These are phyloP conservation scores for Phodopus roborovskii DNA, from an alignment of 2,113 vertebrate species.

Conservation along the genomic window DNA sequence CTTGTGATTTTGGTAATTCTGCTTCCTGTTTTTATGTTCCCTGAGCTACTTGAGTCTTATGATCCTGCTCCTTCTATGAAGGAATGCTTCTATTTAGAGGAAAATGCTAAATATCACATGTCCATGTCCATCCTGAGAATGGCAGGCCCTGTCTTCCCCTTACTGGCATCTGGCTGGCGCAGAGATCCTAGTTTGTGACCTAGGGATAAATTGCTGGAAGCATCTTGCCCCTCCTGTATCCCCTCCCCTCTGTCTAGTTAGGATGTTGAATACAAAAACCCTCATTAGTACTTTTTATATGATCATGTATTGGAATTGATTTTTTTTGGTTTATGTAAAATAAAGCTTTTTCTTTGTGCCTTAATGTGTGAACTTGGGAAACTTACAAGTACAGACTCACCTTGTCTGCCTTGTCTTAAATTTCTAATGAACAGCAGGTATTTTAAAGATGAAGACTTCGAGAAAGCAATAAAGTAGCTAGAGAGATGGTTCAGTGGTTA, in stretches of 20 bases:
- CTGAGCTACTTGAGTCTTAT: background rate
- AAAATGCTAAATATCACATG: too few relatives aligned
- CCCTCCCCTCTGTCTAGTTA: background rate
- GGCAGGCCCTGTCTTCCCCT: background rate
- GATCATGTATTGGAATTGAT: background rate
- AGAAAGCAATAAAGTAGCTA: background rate
- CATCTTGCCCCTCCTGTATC: background rate
- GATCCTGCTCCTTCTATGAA: background rate
- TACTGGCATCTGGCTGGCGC: background rate
- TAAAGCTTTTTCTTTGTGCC: background rate
- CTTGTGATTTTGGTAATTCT: background rate
- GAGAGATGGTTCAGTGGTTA: background rate
- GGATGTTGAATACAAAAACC: background rate
- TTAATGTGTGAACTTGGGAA: background rate
- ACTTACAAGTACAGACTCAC: background rate
- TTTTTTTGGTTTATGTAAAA: background rate
- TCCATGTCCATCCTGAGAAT: background rate
- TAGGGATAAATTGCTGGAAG: rapidly evolving
- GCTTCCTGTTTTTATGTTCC: background rate
- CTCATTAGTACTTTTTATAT: background rate
- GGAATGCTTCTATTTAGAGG: background rate
- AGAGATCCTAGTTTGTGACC: background rate
- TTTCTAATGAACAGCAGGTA: background rate
- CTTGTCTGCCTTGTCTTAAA: background rate
- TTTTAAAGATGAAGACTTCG: background rate